phyloP scores from a whole-genome alignment of 2,888 invertebrate genomes.

The Sthenelais limicola region DNA sequence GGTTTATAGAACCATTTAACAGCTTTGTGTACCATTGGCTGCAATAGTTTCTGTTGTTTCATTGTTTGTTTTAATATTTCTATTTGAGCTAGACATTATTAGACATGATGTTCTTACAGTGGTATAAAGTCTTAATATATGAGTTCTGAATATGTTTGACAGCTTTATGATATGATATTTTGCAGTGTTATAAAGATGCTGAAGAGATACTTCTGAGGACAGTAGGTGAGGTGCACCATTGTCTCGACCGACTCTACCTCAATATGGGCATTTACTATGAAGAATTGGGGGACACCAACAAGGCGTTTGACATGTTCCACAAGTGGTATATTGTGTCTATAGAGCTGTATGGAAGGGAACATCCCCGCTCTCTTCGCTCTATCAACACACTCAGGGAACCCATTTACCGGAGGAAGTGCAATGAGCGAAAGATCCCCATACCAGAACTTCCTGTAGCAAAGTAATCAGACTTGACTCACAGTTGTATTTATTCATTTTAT shows the following conservation, averaged over 20 bases:
- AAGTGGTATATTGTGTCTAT: constrained; percentile 40
- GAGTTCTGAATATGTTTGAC: neutral
- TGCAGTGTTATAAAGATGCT: constrained; percentile 50
- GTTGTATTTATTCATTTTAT: too few species aligned
- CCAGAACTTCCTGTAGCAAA: constrained; percentile 31
- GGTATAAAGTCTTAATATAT: neutral
- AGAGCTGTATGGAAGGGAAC: constrained; percentile 44
- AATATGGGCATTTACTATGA: constrained; percentile 54
- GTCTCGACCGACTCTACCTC: constrained; percentile 49
- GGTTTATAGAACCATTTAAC: too few species aligned
- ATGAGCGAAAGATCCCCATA: constrained; percentile 39
- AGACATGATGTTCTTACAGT: too few species aligned
- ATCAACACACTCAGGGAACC: constrained; percentile 48
- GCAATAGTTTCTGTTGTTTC: too few species aligned
- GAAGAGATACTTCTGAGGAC: constrained; percentile 36
- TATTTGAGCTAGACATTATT: too few species aligned
- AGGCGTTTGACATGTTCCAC: constrained; percentile 47
- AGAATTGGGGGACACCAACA: constrained; percentile 45
- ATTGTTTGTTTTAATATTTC: too few species aligned
- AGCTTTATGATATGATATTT: constrained; percentile 7
- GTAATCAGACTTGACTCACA: neutral
- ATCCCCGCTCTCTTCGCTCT: constrained; percentile 42
- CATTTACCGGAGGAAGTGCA: constrained; percentile 46
- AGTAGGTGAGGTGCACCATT: constrained; percentile 46
- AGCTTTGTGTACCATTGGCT: too few species aligned